phyloP scores from a whole-genome alignment of 1,140 invertebrate species.

The Drosophila equinoxialis region DNA sequence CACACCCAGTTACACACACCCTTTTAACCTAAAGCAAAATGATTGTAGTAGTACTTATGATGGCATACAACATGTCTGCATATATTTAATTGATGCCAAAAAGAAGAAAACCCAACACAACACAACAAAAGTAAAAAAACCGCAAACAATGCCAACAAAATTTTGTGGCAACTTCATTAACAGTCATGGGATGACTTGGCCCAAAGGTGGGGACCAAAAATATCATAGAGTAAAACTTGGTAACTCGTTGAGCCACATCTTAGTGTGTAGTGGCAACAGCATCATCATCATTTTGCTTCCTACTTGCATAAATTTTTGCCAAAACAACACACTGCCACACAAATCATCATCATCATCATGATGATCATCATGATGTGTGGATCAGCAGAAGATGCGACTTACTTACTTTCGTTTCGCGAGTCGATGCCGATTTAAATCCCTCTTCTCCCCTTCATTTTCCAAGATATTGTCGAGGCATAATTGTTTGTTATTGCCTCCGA shows the following conservation, averaged over 20 bases:
- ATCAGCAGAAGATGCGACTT: slow-evolving; percentile 13
- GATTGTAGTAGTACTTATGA: slow-evolving; percentile 13
- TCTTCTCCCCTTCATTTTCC: slow-evolving; percentile 22
- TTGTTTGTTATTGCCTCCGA: slow-evolving; percentile 60
- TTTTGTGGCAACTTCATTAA: slow-evolving; percentile 68
- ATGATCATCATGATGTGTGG: background rate
- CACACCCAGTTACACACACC: background rate
- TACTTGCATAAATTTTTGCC: slow-evolving; percentile 71
- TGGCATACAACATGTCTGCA: slow-evolving; percentile 26
- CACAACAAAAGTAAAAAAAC: slow-evolving; percentile 46
- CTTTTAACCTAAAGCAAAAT: slow-evolving; percentile 9
- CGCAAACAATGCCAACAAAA: slow-evolving; percentile 29
- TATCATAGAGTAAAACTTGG: background rate
- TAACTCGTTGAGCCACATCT: slow-evolving; percentile 24
- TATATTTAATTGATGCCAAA: slow-evolving; percentile 71
- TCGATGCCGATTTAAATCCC: background rate
- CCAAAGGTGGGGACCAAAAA: slow-evolving; percentile 13
- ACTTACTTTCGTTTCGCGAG: slow-evolving; percentile 20
- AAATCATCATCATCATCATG: slow-evolving; percentile 65
- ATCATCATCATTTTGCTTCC: slow-evolving; percentile 52
- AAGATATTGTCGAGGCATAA: slow-evolving; percentile 42
- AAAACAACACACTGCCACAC: slow-evolving; percentile 66
- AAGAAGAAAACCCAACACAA: slow-evolving; percentile 9
- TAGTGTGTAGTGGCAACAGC: slow-evolving; percentile 15
- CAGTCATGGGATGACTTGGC: slow-evolving; percentile 44